Percentiles rank a stretch among this genome's conserved stretches.
Conservation (phyloP, 30 jellyfish, hydroid and myxozoan species). For the Chrysaora quinquecirrha region DNA sequence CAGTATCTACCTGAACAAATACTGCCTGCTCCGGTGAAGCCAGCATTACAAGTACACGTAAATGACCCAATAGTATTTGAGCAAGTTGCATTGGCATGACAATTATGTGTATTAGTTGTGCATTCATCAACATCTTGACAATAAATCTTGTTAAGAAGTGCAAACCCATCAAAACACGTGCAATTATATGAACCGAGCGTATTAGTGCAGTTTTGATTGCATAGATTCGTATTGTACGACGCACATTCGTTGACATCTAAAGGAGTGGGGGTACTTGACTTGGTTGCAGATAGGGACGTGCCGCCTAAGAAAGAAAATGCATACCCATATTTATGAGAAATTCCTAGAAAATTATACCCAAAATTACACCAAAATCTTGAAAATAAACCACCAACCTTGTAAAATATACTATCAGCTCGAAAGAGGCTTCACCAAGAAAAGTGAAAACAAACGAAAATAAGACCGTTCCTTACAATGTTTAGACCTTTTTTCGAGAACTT, state of each 20-base stretch:
- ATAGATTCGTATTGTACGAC: neutral
- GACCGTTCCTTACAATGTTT: no score
- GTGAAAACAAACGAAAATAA: no score
- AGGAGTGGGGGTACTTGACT: no score
- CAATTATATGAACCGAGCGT: conserved; percentile 15
- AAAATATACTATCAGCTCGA: no score
- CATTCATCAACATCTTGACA: conserved; percentile 50
- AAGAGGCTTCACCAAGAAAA: no score
- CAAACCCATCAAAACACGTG: conserved; percentile 6
- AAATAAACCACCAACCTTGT: no score
- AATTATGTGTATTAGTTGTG: conserved; percentile 5
- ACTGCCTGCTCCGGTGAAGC: conserved; percentile 36
- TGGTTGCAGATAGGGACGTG: no score
- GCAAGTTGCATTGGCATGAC: conserved; percentile 57
- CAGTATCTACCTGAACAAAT: conserved; percentile 28
- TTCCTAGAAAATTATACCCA: no score
- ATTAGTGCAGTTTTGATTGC: conserved; percentile 11
- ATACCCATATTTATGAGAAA: no score
- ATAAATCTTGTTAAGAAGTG: conserved; percentile 1
- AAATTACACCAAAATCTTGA: no score
- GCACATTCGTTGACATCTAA: conserved; percentile 26
- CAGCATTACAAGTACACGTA: conserved; percentile 32
- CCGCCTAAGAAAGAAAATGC: no score
- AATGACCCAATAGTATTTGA: conserved; percentile 22
- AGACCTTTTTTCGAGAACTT: no score